A percentile compares a stretch with the other conserved stretches of the same genome.
Conservation (phyloP, 2,797 vertebrate genomes). For the Lates japonicus region DNA sequence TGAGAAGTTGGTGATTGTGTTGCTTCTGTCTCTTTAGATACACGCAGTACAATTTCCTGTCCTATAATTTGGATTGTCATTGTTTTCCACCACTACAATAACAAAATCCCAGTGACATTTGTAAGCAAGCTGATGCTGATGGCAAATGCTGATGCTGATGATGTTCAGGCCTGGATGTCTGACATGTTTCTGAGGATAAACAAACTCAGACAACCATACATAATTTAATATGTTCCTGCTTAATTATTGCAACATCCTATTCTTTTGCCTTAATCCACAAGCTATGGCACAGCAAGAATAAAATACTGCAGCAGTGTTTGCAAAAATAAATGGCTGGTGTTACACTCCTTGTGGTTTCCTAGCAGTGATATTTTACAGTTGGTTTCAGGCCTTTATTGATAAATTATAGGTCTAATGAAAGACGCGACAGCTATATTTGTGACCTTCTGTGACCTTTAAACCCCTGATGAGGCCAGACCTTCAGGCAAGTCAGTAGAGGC, state of each 20-base stretch:
- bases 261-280: no score
- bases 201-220: no score
- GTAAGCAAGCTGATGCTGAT: neutral
- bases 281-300: no score
- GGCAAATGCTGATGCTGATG: neutral
- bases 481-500: neutral
- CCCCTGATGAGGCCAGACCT: neutral
- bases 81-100: slow-evolving; percentile 8
- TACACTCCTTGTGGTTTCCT: neutral
- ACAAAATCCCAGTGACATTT: neutral
- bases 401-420: slow-evolving; percentile 28
- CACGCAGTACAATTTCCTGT: neutral
- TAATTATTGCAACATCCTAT: no score
- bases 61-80: neutral
- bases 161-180: neutral
- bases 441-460: slow-evolving; percentile 40
- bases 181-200: neutral
- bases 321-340: neutral
- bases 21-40: neutral
- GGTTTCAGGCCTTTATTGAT: slow-evolving; percentile 12
- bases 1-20: neutral
- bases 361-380: neutral
- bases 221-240: no score
- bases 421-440: slow-evolving; percentile 21
- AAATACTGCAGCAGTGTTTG: no score